Evolutionary conservation across 2,888 invertebrate genomes (phyloP).

Genomic region (Corythucha ciliata): DNA sequence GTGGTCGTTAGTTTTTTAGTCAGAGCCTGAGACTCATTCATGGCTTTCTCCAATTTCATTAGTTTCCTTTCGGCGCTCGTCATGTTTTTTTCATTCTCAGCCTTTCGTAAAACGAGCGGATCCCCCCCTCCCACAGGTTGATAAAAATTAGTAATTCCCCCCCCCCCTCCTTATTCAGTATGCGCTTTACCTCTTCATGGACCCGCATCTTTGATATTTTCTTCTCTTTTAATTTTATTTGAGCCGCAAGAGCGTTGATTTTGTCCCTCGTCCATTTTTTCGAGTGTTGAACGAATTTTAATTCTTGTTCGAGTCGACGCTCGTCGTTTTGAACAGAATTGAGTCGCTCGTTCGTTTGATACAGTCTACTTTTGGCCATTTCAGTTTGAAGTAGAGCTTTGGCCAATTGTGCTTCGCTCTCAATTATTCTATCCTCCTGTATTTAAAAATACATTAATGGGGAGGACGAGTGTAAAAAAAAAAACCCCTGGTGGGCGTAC

Average conservation of each 20-base stretch:
- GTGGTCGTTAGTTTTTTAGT: conserved; percentile 18
- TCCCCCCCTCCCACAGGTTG: too few relatives aligned
- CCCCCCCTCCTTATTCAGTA: too few relatives aligned
- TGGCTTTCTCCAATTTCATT: conserved; percentile 16
- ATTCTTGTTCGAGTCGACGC: conserved; percentile 3
- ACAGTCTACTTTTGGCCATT: neutral
- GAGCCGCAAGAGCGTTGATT: neutral
- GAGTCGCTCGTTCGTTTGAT: neutral
- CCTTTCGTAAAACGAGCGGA: too few relatives aligned
- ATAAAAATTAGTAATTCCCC: too few relatives aligned
- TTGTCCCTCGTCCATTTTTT: conserved; percentile 1
- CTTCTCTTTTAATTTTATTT: neutral
- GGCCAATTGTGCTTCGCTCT: conserved; percentile 10
- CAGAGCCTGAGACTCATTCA: conserved; percentile 6
- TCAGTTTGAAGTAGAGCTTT: conserved; percentile 14
- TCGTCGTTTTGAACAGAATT: neutral
- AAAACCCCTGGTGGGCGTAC: conserved; percentile 1
- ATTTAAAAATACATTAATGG: neutral
- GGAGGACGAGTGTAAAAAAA: neutral
- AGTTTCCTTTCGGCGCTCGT: conserved; percentile 18
- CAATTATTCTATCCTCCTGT: conserved; percentile 19
- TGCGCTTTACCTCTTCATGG: too few relatives aligned
- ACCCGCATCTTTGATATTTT: too few relatives aligned
- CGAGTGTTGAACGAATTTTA: too few relatives aligned
- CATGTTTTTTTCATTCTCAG: too few relatives aligned